phyloP scores from a whole-genome alignment of 2,113 vertebrate genomes.

The Cnemophilus loriae region DNA sequence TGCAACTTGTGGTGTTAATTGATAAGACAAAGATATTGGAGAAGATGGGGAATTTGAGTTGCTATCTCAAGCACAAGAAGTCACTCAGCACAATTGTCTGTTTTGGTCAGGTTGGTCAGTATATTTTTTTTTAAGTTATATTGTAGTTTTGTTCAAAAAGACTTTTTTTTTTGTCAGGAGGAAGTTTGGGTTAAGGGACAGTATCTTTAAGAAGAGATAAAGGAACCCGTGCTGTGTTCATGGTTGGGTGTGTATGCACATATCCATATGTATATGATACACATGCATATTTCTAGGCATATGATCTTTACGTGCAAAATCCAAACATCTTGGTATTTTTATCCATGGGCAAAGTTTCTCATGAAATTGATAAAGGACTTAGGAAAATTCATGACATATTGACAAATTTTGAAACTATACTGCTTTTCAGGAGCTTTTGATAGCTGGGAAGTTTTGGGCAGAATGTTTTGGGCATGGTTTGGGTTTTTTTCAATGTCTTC shows the following conservation, averaged over 20 bases:
- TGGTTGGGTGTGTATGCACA: too few relatives aligned
- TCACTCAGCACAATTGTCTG: not conserved
- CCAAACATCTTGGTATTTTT: not conserved
- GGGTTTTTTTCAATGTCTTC: not conserved
- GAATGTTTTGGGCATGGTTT: not conserved
- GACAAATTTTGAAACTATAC: not conserved
- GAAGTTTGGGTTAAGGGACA: not conserved
- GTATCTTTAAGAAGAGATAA: too few relatives aligned
- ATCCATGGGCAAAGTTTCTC: not conserved
- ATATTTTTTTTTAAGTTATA: not conserved
- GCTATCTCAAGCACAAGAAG: not conserved
- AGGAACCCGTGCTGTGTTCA: not conserved
- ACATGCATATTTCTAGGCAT: fast-evolving
- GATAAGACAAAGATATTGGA: not conserved
- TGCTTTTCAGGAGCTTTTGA: not conserved
- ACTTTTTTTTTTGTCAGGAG: not conserved
- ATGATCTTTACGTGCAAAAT: fast-evolving
- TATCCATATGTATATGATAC: not conserved
- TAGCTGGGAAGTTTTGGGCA: not conserved
- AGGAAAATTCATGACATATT: not conserved
- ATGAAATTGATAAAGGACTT: not conserved
- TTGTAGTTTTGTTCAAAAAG: not conserved
- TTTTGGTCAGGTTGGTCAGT: not conserved
- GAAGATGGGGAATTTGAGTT: not conserved
- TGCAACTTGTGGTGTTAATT: not conserved